Evolutionary conservation across 2,797 vertebrate species (phyloP), one percentile per base, ranked within the genome.

Genomic region (Dipus sagitta): DNA sequence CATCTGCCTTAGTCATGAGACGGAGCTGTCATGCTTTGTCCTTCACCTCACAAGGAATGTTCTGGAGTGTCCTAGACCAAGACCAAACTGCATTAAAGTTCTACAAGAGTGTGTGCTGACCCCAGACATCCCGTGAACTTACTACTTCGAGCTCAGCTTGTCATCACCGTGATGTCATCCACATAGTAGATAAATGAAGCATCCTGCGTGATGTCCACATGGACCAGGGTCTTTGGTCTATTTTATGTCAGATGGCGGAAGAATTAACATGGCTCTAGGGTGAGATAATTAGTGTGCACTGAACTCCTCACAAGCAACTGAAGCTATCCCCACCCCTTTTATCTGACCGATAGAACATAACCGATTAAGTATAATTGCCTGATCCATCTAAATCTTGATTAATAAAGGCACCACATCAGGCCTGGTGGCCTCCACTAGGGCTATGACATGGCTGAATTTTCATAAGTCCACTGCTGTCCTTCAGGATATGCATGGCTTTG

Each of bases 111-210:
- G 70, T n/a, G 5, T 0, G 14, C 21, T 52, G 54, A 21, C 28
- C 21, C 70, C 47, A 47, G 47, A 47, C 47, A 47, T 9, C 47
- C 11, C 47, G 32, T 62, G 60, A 17, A 62, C 15, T 58, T 85
- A n/a, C 62, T 38, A 11, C 62, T 65, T 60, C 13, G 52, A 18
- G 21, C 38, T 84, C 24, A 11, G 20, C 78, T 32, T 4, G 60
- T 38, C 72, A n/a, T 47, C 30, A n/a, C 21, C 38, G 7, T 3
- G 3, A 32, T 30, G 28, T 64, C 52, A 23, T 62, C 77, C 9
- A 11, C 2, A 2, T 0, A 23, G 28, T 0, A 4, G 23, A 30
- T 30, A 58, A 21, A 13, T 1, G n/a, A 17, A 47, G 47, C 47
- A 47, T 47, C 87, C 30, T 87, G 60, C 1, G 15, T 21, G 62